These are phyloP conservation scores for Thamnophis elegans DNA, from an alignment of 2,797 vertebrate species.

Conservation along the genomic window DNA sequence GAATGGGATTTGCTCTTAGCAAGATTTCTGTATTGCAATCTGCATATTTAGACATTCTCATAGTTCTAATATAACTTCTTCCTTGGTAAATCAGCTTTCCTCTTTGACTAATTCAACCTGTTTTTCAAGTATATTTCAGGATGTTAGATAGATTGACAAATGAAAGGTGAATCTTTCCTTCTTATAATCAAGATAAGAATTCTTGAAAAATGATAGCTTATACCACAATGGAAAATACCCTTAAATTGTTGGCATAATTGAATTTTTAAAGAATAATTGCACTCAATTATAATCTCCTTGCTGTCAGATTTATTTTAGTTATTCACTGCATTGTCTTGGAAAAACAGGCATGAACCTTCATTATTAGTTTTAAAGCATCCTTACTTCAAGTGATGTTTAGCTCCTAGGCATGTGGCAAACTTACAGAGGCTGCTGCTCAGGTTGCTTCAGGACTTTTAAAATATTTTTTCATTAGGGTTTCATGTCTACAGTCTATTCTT, in stretches of 20 bases:
- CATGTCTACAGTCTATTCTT: neutral
- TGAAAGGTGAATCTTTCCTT: constrained; percentile 30
- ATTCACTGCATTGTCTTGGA: constrained; percentile 58
- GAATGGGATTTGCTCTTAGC: neutral
- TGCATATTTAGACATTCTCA: neutral
- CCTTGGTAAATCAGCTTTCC: neutral
- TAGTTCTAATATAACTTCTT: constrained; percentile 19
- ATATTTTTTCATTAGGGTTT: neutral
- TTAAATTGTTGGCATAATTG: constrained; percentile 59
- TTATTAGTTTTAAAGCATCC: constrained; percentile 62
- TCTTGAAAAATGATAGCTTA: constrained; percentile 58
- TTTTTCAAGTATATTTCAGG: constrained; percentile 16
- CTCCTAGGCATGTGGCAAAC: constrained; percentile 28
- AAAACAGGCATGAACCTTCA: constrained; percentile 53
- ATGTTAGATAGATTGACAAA: constrained; percentile 44
- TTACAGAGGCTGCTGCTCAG: neutral
- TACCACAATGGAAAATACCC: constrained; percentile 51
- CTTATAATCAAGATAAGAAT: constrained; percentile 54
- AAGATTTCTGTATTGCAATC: neutral
- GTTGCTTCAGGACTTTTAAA: neutral
- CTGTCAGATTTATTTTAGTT: constrained; percentile 63
- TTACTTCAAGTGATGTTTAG: constrained; percentile 34
- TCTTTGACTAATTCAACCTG: neutral
- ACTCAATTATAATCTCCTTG: constrained; percentile 49
- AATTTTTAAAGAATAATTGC: constrained; percentile 63